phyloP scores from a whole-genome alignment of 2,888 invertebrate species.

The Cerastis rubricosa region DNA sequence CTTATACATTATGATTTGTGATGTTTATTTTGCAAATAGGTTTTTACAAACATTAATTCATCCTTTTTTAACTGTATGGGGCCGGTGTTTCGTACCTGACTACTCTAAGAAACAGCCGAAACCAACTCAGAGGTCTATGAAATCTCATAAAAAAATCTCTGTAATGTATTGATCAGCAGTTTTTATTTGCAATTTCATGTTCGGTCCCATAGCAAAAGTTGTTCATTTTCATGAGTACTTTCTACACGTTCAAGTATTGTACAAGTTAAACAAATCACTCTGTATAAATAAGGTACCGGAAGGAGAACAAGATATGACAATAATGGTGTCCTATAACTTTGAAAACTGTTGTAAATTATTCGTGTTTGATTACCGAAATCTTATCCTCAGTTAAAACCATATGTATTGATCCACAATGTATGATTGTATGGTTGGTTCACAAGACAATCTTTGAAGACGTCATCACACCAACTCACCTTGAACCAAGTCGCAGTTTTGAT shows the following conservation, averaged over 20 bases:
- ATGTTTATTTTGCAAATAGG: no score
- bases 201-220: not conserved
- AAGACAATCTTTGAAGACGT: not conserved
- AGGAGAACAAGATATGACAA: not conserved
- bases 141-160: not conserved
- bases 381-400: not conserved
- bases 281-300: not conserved
- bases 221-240: not conserved
- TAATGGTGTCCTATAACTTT: not conserved
- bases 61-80: no score
- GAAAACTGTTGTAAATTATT: not conserved
- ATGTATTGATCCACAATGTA: not conserved
- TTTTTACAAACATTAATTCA: no score
- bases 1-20: not conserved
- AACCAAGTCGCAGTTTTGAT: constrained; percentile 11
- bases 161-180: not conserved
- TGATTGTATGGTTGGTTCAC: not conserved
- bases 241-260: not conserved
- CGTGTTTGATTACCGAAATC: not conserved
- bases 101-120: no score
- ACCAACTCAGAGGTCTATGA: not conserved
- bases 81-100: no score
- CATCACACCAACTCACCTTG: not conserved
- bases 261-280: not conserved
- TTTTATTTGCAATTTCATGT: not conserved